Evolutionary conservation across 2,113 vertebrate species (phyloP).

Genomic region (Maccullochella peelii): DNA sequence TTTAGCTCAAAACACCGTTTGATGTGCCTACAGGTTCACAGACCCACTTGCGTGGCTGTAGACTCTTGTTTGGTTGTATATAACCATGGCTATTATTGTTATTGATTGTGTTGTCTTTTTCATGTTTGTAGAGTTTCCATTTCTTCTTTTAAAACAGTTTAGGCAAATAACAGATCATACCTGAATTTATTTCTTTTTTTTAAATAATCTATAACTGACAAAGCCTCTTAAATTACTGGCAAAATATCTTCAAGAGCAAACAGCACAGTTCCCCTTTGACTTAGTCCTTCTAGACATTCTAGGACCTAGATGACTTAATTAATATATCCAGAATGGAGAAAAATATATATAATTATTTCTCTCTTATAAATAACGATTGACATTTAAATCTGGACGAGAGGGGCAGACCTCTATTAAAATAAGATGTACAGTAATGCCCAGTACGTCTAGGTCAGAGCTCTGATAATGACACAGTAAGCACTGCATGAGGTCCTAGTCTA

Average conservation of each 20-base stretch:
- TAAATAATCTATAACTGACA: not conserved
- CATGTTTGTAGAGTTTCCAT: not conserved
- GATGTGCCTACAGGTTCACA: too few relatives aligned
- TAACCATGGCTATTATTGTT: not conserved
- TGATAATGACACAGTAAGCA: slow-evolving; percentile 53
- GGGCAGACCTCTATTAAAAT: not conserved
- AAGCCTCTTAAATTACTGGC: not conserved
- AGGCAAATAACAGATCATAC: not conserved
- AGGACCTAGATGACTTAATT: not conserved
- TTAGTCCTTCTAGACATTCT: not conserved
- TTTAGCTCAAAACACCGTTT: not conserved
- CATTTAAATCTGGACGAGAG: slow-evolving; percentile 10
- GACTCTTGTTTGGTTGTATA: not conserved
- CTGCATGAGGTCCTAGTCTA: slow-evolving; percentile 37
- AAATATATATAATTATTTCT: not conserved
- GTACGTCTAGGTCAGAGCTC: slow-evolving; percentile 32
- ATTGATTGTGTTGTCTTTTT: not conserved
- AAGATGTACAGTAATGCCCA: slow-evolving; percentile 32
- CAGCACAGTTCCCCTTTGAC: not conserved
- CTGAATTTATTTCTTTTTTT: not conserved
- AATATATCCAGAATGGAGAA: not conserved
- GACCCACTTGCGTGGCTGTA: not conserved
- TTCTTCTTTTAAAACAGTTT: not conserved
- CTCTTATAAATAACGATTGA: slow-evolving; percentile 15
- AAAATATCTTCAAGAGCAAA: not conserved